Evolutionary conservation across 2,797 vertebrate genomes (phyloP).

Genomic region (Danio aesculapii): DNA sequence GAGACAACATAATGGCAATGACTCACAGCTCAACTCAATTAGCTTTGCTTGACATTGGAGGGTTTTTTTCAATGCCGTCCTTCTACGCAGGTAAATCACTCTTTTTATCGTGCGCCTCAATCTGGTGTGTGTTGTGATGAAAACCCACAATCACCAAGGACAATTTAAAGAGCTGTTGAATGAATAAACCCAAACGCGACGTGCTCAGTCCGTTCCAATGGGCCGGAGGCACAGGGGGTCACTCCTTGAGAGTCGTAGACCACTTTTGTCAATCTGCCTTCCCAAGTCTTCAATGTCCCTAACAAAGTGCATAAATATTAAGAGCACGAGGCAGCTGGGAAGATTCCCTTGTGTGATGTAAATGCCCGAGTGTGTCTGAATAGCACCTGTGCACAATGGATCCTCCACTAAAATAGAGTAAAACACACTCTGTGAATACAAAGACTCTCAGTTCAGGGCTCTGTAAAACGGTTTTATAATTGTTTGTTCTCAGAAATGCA

Average conservation of each 20-base stretch:
- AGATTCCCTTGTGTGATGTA: slow-evolving; percentile 42
- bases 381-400: slow-evolving; percentile 50
- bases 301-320: slow-evolving; percentile 44
- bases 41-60: slow-evolving; percentile 51
- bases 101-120: slow-evolving; percentile 52
- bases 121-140: slow-evolving; percentile 50
- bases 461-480: slow-evolving; percentile 19
- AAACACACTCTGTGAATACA: slow-evolving; percentile 5
- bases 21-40: slow-evolving; percentile 53
- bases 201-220: background rate
- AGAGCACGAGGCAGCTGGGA: slow-evolving; percentile 37
- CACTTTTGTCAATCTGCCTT: slow-evolving; percentile 19
- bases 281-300: slow-evolving; percentile 13
- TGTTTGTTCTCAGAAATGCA: slow-evolving; percentile 17
- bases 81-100: slow-evolving; percentile 56
- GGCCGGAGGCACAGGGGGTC: slow-evolving; percentile 19
- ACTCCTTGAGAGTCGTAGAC: slow-evolving; percentile 28
- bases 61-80: slow-evolving; percentile 54
- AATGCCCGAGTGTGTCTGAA: slow-evolving; percentile 44
- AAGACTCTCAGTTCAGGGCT: slow-evolving; percentile 8
- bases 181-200: slow-evolving; percentile 21
- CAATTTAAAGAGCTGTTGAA: slow-evolving; percentile 51
- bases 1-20: slow-evolving; percentile 48
- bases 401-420: slow-evolving; percentile 35
- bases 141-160: slow-evolving; percentile 62